Evolutionary conservation across 2,113 vertebrate genomes (phyloP).

Genomic region (Taxidea taxus): DNA sequence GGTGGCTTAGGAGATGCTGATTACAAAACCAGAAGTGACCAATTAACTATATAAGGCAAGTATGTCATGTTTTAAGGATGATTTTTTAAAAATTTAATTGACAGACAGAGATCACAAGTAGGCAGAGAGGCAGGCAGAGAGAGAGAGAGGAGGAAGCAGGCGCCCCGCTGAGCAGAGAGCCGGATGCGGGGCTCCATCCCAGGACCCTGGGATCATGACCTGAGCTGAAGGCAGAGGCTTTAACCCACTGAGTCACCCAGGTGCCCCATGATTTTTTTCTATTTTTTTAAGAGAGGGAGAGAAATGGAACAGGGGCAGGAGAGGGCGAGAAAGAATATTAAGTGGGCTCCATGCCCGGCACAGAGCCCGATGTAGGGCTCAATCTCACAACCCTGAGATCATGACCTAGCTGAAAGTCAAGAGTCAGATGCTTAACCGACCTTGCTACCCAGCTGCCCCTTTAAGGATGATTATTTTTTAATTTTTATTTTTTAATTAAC

Average conservation of each 20-base stretch:
- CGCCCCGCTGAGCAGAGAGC: too few species aligned
- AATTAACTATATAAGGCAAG: slow-evolving; percentile 14
- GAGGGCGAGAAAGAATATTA: neutral
- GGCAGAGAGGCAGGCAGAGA: too few species aligned
- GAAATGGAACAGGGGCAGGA: neutral
- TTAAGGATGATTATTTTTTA: neutral
- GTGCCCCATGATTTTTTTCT: too few species aligned
- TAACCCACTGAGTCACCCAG: too few species aligned
- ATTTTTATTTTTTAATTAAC: neutral
- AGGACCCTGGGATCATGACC: too few species aligned
- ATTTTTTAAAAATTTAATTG: too few species aligned
- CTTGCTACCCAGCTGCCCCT: neutral
- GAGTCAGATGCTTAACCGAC: neutral
- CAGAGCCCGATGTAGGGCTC: neutral
- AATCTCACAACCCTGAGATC: neutral
- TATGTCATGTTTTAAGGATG: neutral
- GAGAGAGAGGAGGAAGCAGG: too few species aligned
- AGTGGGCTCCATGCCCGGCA: neutral
- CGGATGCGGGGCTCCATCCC: too few species aligned
- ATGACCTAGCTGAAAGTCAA: neutral
- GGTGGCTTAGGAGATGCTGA: neutral
- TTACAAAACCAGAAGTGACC: neutral
- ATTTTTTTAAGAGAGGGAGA: neutral
- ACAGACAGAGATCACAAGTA: too few species aligned
- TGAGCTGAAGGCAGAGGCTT: too few species aligned